Percentiles rank a stretch among this genome's conserved stretches.
Evolutionary conservation across 2,113 vertebrate species (phyloP).

Genomic region (Myocastor coypus): DNA sequence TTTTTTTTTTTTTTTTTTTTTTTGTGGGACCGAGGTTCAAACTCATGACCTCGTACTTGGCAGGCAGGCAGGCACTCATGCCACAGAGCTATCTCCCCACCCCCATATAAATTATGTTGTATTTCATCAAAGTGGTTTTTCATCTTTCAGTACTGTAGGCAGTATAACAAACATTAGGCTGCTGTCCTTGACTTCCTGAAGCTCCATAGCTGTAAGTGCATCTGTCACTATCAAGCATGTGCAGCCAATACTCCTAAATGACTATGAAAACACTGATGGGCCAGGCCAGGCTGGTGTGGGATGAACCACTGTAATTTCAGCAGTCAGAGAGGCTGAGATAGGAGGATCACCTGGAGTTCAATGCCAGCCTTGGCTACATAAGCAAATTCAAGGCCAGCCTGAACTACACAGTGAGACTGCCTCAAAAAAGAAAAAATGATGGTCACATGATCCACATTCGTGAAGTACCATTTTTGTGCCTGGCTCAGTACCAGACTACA

Average conservation of each 20-base stretch:
- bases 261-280: too few relatives aligned
- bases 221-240: neutral
- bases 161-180: neutral
- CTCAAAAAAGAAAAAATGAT: neutral
- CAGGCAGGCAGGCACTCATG: too few relatives aligned
- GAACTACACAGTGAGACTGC: neutral
- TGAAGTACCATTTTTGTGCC: rapidly evolving
- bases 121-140: neutral
- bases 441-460: neutral
- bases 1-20: too few relatives aligned
- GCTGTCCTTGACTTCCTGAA: neutral
- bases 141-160: neutral
- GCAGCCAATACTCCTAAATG: rapidly evolving
- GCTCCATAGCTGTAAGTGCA: neutral
- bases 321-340: neutral
- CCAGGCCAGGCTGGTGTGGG: neutral
- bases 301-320: neutral
- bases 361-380: neutral
- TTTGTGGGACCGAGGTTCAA: too few relatives aligned
- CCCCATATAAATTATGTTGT: neutral
- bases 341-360: neutral
- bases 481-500: rapidly evolving
- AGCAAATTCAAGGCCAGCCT: neutral
- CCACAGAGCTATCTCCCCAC: too few relatives aligned
- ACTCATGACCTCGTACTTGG: too few relatives aligned